Percentiles rank a stretch among this genome's conserved stretches.
These are phyloP conservation scores for Paraescarpia echinospica DNA, from an alignment of 1,140 invertebrate species.

Conservation along the genomic window DNA sequence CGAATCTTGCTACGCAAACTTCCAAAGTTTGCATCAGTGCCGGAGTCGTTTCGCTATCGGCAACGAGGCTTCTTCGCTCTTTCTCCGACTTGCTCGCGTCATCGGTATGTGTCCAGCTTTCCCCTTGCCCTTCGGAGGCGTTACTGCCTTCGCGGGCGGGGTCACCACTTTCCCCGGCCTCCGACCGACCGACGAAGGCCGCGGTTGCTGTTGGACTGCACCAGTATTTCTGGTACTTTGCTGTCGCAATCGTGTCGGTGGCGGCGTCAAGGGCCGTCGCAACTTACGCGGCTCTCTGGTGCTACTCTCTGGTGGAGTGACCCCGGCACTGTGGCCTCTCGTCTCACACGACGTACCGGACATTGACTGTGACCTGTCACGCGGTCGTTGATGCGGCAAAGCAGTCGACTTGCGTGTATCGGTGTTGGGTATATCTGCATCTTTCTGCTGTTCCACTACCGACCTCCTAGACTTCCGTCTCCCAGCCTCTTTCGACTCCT, in stretches of 20 bases:
- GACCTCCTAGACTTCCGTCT: background rate
- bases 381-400: background rate
- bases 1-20: background rate
- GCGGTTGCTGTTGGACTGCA: background rate
- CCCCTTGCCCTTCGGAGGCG: background rate
- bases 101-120: background rate
- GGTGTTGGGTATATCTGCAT: background rate
- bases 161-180: background rate
- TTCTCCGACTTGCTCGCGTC: conserved; percentile 12
- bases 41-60: conserved; percentile 17
- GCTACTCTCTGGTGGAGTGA: background rate
- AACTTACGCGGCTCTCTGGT: background rate
- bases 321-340: background rate
- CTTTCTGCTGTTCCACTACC: background rate
- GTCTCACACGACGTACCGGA: background rate
- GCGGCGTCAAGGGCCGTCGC: background rate
- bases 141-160: background rate
- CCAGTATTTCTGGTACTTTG: background rate
- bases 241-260: background rate
- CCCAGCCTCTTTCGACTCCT: background rate
- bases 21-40: background rate
- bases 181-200: background rate
- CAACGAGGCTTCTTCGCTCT: background rate
- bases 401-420: background rate
- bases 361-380: background rate